These are phyloP conservation scores for Netelia melanura DNA, from an alignment of 2,888 invertebrate genomes.

Conservation along the genomic window DNA sequence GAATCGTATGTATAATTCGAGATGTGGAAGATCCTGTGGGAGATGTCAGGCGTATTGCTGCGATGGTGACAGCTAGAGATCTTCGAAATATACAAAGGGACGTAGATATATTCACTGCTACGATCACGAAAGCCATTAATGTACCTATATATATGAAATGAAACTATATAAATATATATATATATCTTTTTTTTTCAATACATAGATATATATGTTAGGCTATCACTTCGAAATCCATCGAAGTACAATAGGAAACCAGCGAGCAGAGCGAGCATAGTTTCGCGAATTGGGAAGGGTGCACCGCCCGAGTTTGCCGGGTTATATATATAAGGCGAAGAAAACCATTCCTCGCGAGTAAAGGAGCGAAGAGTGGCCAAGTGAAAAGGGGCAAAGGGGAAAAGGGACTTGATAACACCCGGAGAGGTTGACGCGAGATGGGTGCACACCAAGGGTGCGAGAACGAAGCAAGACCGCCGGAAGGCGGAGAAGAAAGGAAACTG, in stretches of 20 bases:
- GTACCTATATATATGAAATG: no score
- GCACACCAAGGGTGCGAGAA: neutral
- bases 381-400: conserved; percentile 17
- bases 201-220: no score
- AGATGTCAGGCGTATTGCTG: no score
- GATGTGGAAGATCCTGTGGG: no score
- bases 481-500: conserved; percentile 55
- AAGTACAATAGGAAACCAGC: conserved; percentile 26
- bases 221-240: conserved; percentile 11
- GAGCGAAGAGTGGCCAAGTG: neutral
- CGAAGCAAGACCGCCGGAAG: conserved; percentile 32
- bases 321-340: neutral
- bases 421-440: conserved; percentile 8
- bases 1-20: no score
- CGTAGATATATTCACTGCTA: no score
- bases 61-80: no score
- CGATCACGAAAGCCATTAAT: no score
- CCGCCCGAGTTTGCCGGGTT: conserved; percentile 37
- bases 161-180: no score
- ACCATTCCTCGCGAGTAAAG: conserved; percentile 13
- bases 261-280: neutral
- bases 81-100: no score
- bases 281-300: conserved; percentile 34
- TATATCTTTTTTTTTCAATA: no score
- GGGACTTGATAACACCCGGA: conserved; percentile 6